Evolutionary conservation across 2,888 invertebrate genomes (phyloP).

Genomic region (Nipponacmea schrenckii): DNA sequence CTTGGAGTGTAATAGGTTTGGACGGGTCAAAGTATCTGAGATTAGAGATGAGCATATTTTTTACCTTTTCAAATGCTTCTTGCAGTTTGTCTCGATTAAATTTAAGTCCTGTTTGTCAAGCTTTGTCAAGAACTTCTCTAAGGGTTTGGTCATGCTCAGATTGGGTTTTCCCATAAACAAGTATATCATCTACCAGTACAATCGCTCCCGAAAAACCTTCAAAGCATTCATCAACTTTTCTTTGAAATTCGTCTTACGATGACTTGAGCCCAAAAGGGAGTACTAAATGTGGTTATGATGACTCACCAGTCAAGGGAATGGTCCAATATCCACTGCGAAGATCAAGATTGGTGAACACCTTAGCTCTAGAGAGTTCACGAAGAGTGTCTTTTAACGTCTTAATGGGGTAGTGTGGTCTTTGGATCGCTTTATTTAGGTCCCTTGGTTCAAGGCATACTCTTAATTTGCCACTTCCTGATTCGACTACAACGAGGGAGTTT

Average conservation of each 20-base stretch:
- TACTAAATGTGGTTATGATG: constrained; percentile 15
- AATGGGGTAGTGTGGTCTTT: constrained; percentile 18
- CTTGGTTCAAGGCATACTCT: constrained; percentile 26
- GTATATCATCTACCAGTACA: too few relatives aligned
- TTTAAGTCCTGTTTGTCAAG: constrained; percentile 3
- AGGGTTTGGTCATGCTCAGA: constrained; percentile 38
- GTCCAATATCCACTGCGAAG: too few relatives aligned
- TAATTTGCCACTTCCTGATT: too few relatives aligned
- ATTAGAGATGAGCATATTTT: constrained; percentile 19
- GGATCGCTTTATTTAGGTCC: constrained; percentile 28
- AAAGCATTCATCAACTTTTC: too few relatives aligned
- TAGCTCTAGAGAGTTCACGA: constrained; percentile 16
- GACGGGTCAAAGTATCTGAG: constrained; percentile 32
- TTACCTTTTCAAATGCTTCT: constrained; percentile 23
- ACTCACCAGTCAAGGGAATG: constrained; percentile 20
- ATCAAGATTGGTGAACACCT: constrained; percentile 22
- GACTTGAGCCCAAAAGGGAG: constrained; percentile 32
- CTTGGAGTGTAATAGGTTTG: too few relatives aligned
- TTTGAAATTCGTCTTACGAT: constrained; percentile 24
- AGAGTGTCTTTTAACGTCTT: constrained; percentile 17
- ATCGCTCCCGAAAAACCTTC: too few relatives aligned
- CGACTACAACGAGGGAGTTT: constrained; percentile 9
- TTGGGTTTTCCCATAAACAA: too few relatives aligned
- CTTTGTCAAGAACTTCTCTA: constrained; percentile 17
- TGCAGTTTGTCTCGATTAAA: constrained; percentile 22